Percentiles rank a stretch among this genome's conserved stretches.
phyloP scores from a whole-genome alignment of 2,888 invertebrate genomes.

The Drosophila multiciliata region DNA sequence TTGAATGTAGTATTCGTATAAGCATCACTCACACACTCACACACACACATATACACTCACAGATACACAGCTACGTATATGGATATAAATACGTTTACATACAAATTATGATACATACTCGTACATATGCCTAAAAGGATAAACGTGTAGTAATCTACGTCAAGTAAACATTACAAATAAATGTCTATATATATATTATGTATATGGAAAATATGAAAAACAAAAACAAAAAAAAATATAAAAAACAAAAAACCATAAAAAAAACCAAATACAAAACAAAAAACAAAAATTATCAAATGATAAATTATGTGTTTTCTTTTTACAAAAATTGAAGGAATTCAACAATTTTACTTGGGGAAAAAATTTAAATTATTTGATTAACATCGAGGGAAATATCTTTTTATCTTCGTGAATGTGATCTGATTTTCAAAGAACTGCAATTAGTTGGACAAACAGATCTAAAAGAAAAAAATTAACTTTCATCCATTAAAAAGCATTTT shows the following conservation, averaged over 20 bases:
- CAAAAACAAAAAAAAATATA: constrained; percentile 39
- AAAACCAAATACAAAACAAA: constrained; percentile 27
- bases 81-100: constrained; percentile 35
- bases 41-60: constrained; percentile 20
- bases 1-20: constrained; percentile 58
- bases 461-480: background rate
- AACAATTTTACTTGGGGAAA: background rate
- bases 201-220: constrained; percentile 63
- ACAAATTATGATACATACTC: constrained; percentile 65
- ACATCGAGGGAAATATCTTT: background rate
- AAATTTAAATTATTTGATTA: background rate
- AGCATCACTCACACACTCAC: constrained; percentile 48
- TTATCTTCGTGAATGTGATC: background rate
- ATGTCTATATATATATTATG: constrained; percentile 68
- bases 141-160: constrained; percentile 75
- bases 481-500: background rate
- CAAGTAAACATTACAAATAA: constrained; percentile 64
- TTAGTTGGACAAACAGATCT: background rate
- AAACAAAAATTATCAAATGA: constrained; percentile 53
- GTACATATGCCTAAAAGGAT: constrained; percentile 76
- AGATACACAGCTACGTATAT: constrained; percentile 24
- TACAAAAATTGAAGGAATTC: background rate
- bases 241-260: constrained; percentile 15
- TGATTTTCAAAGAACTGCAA: background rate
- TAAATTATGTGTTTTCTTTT: constrained; percentile 4